Conservation (phyloP, 1,140 invertebrate genomes). For the Drosophila cardini region DNA sequence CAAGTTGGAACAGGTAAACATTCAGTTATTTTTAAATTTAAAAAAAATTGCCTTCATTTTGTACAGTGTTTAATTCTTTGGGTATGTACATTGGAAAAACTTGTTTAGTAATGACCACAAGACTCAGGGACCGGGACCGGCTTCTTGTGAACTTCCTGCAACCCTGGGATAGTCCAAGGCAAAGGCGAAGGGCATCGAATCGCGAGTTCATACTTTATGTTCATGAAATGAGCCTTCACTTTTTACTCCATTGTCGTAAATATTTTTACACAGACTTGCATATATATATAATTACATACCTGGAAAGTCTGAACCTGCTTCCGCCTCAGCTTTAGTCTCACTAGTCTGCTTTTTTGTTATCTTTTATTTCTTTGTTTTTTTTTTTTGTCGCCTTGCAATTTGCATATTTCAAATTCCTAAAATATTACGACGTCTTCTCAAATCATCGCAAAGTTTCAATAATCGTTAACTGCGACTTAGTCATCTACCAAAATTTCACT, state of each 20-base stretch:
- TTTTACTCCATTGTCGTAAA: slow-evolving; percentile 36
- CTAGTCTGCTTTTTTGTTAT: slow-evolving; percentile 23
- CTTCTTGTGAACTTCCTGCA: slow-evolving; percentile 59
- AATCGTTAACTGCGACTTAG: slow-evolving; percentile 51
- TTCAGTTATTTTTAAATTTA: slow-evolving; percentile 42
- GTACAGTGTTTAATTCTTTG: slow-evolving; percentile 8
- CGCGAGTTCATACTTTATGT: slow-evolving; percentile 16
- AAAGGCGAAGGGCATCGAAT: slow-evolving; percentile 65
- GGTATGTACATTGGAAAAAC: slow-evolving; percentile 46
- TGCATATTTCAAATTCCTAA: slow-evolving; percentile 38
- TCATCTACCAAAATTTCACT: slow-evolving; percentile 68
- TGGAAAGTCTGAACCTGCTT: slow-evolving; percentile 9
- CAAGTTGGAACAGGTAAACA: slow-evolving; percentile 17
- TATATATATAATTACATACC: slow-evolving; percentile 3
- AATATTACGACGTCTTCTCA: slow-evolving; percentile 1
- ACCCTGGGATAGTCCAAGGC: slow-evolving; percentile 61
- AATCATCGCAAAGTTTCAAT: slow-evolving; percentile 40
- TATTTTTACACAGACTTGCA: background rate
- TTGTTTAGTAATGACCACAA: slow-evolving; percentile 51
- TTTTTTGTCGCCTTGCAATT: slow-evolving; percentile 20
- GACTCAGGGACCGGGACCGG: slow-evolving; percentile 22
- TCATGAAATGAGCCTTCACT: slow-evolving; percentile 56
- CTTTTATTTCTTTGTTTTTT: too few species aligned
- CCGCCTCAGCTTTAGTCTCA: background rate
- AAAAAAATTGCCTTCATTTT: slow-evolving; percentile 58